phyloP scores from a whole-genome alignment of 2,113 vertebrate species.

The Mirza zaza region DNA sequence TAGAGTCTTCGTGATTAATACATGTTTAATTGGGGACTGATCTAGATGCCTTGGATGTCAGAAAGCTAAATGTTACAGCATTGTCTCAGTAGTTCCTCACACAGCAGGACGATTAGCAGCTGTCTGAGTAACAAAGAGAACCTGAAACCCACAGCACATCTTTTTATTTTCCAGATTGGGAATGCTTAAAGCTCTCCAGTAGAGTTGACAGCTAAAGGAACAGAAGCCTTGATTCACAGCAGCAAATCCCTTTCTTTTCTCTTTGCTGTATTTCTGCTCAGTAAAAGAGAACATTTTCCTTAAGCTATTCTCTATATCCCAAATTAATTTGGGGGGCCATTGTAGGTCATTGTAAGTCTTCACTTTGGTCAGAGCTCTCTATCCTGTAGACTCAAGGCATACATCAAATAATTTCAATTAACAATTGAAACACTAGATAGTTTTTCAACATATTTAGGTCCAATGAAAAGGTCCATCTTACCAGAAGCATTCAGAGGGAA shows the following conservation, averaged over 20 bases:
- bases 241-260: background rate
- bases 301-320: background rate
- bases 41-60: constrained; percentile 64
- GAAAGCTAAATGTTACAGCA: constrained; percentile 50
- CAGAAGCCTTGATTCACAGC: background rate
- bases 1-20: constrained; percentile 75
- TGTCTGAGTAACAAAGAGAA: constrained; percentile 66
- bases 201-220: constrained; percentile 21
- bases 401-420: background rate
- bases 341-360: background rate
- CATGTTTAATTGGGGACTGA: constrained; percentile 73
- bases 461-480: background rate
- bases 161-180: constrained; percentile 66
- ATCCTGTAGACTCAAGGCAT: background rate
- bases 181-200: constrained; percentile 24
- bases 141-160: constrained; percentile 8
- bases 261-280: background rate
- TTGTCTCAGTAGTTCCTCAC: constrained; percentile 48
- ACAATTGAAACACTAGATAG: background rate
- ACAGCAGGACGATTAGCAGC: constrained; percentile 42
- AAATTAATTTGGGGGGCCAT: background rate
- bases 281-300: background rate
- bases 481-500: constrained; percentile 63
- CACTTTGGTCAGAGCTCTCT: background rate
- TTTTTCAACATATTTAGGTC: background rate